These are phyloP conservation scores for Alentia gelatinosa DNA, from an alignment of 2,888 invertebrate genomes.

Conservation along the genomic window DNA sequence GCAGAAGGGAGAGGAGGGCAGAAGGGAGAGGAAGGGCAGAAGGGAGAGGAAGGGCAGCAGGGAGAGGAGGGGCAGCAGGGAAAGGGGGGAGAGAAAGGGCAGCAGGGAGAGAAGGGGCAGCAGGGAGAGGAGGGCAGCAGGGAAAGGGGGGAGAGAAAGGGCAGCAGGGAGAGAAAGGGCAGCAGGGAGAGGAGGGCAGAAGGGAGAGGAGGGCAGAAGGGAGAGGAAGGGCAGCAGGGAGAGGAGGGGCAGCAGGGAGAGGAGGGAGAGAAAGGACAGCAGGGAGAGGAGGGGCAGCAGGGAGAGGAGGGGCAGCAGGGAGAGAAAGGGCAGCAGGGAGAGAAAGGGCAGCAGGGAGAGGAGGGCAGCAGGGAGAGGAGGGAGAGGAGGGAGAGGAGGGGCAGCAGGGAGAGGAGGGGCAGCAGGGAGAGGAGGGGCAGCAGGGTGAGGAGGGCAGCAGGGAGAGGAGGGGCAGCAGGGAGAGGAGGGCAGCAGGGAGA, in stretches of 20 bases:
- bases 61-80: background rate
- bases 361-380: background rate
- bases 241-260: background rate
- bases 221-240: background rate
- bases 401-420: background rate
- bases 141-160: background rate
- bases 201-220: background rate
- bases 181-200: background rate
- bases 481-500: no score
- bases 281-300: no score
- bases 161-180: background rate
- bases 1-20: no score
- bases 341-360: background rate
- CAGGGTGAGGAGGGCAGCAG: no score
- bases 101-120: background rate
- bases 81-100: background rate
- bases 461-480: no score
- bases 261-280: background rate
- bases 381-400: background rate
- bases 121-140: background rate
- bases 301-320: no score
- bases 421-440: no score
- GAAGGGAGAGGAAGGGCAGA: no score
- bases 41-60: background rate
- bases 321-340: background rate